Evolutionary conservation across 2,113 vertebrate genomes (phyloP), one percentile per base, ranked within the genome.

Genomic region (Bubo bubo): DNA sequence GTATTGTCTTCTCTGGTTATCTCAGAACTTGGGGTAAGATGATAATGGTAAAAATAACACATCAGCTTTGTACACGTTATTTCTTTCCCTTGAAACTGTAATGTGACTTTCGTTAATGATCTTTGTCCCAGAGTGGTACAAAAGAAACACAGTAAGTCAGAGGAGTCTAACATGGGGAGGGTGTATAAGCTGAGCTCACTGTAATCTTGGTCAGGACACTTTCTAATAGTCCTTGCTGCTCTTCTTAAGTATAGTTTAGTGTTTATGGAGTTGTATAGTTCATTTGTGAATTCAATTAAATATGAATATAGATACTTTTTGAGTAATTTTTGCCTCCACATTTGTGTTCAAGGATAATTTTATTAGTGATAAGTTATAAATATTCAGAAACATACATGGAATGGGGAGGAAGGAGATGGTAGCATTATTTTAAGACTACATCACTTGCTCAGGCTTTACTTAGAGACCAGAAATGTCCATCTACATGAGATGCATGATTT

Each of bases 401-500:
- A 45, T 27, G 32, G 34, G 41, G 58, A 76, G 87, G 39, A 66
- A 23, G 47, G 60, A 20, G 24, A 2, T 12, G 5, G 17, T 15
- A 32, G 14, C 0, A 0, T n/a, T 74, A 10, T 41, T 71, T 66
- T 41, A 77, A 59, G 26, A 30, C 12, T 24, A 0, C 1, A 6
- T 41, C 34, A 30, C 16, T 56, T 56, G 23, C 39, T 83, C 30
- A 62, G 27, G 7, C 24, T 79, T 49, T 60, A 20, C 13, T 21
- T 50, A 45, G 58, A 24, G 32, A n/a, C 50, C 24, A 56, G 8
- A 12, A 45, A 4, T 71, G 55, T 9, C 19, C 49, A 32, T n/a
- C 39, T 74, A 26, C 4, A 16, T 10, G 15, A 49, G 18, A 35
- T 35, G 6, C 17, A 3, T 72, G 1, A 23, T 32, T 91, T 72